A percentile compares a stretch with the other conserved stretches of the same genome.
Conservation (phyloP, 2,113 vertebrate species). For the Aegithalos caudatus region DNA sequence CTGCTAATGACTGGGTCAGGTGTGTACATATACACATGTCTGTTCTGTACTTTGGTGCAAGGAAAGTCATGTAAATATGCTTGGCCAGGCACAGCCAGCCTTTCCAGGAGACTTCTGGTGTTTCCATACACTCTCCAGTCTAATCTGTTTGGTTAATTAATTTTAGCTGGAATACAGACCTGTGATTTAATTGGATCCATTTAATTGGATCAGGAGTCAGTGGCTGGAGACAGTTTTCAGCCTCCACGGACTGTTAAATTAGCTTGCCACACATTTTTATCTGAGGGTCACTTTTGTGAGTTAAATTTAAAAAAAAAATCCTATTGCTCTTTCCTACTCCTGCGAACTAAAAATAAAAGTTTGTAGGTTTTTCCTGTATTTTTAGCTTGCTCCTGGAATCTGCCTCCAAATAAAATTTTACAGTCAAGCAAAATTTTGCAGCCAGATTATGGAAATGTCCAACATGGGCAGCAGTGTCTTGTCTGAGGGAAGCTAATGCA, state of each 20-base stretch:
- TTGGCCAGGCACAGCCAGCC: not conserved
- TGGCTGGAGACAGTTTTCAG: not conserved
- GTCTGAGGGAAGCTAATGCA: conserved; percentile 56
- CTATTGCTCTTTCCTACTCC: not conserved
- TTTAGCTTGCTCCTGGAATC: not conserved
- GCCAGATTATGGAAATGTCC: conserved; percentile 5
- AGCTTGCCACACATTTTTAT: not conserved
- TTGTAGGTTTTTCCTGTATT: not conserved
- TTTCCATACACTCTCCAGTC: not conserved
- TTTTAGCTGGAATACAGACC: not conserved
- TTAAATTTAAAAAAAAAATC: not conserved
- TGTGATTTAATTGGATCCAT: not conserved
- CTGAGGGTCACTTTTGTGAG: not conserved
- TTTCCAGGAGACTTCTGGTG: not conserved
- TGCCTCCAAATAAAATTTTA: not conserved
- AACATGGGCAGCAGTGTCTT: not conserved
- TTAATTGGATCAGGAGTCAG: not conserved
- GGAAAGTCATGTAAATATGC: not conserved
- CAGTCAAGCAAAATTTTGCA: not conserved
- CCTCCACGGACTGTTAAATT: not conserved
- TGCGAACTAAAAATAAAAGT: not conserved
- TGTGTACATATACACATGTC: not conserved
- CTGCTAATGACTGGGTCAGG: not conserved
- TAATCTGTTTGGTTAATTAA: not conserved
- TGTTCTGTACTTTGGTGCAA: not conserved